These are phyloP conservation scores for Prorops nasuta DNA, from an alignment of 1,140 invertebrate species.

Conservation along the genomic window DNA sequence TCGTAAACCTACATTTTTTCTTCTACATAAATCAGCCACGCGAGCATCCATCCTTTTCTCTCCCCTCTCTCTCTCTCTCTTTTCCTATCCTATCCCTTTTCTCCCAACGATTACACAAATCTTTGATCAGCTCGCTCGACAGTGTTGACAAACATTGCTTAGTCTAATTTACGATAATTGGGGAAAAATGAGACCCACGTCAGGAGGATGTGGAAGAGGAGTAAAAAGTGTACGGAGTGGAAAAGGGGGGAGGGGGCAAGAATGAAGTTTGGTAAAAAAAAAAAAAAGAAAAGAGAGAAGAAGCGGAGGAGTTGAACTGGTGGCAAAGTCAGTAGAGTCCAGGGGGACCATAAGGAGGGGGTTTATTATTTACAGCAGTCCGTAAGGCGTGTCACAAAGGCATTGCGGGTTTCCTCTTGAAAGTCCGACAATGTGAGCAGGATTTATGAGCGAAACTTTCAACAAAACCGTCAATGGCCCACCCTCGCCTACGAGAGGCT, in stretches of 20 bases:
- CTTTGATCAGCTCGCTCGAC: too few relatives aligned
- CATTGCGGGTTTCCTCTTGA: conserved; percentile 56
- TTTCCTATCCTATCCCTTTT: too few relatives aligned
- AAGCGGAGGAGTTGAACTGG: not conserved
- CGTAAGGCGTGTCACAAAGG: conserved; percentile 51
- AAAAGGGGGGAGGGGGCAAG: not conserved
- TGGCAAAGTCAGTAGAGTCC: too few relatives aligned
- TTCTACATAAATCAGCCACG: too few relatives aligned
- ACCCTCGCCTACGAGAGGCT: conserved; percentile 26
- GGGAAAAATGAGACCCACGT: too few relatives aligned
- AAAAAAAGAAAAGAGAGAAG: not conserved
- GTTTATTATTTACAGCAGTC: conserved; percentile 45
- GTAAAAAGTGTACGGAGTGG: not conserved
- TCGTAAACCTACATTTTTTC: too few relatives aligned
- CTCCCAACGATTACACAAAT: too few relatives aligned
- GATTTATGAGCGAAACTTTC: conserved; percentile 56
- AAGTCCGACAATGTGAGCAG: conserved; percentile 48
- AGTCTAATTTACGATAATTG: too few relatives aligned
- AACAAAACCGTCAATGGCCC: conserved; percentile 54
- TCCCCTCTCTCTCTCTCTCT: too few relatives aligned
- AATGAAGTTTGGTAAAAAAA: conserved; percentile 12
- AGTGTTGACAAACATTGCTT: too few relatives aligned
- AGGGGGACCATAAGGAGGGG: conserved; percentile 15
- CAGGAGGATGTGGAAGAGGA: not conserved
- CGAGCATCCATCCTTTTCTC: conserved; percentile 8